A percentile compares a stretch with the other conserved stretches of the same genome.
These are phyloP conservation scores for Helogale parvula DNA, from an alignment of 2,113 vertebrate species.

Conservation along the genomic window DNA sequence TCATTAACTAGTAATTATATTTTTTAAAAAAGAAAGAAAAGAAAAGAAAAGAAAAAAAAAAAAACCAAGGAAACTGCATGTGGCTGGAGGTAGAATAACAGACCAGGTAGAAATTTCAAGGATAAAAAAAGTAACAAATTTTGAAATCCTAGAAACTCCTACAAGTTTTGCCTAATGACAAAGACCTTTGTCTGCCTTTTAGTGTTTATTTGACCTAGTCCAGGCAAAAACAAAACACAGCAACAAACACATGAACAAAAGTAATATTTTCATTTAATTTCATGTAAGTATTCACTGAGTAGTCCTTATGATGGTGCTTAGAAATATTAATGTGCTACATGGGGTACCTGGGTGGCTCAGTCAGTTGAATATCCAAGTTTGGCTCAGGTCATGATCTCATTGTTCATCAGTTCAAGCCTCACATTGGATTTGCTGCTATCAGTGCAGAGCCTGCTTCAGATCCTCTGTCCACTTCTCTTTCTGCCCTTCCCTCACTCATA, in stretches of 20 bases:
- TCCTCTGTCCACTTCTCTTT: no score
- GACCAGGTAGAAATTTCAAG: neutral
- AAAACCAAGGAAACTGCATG: neutral
- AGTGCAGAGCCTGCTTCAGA: no score
- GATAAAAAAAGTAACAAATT: neutral
- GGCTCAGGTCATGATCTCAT: no score
- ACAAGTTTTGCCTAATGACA: neutral
- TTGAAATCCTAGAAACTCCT: neutral
- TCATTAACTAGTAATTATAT: neutral
- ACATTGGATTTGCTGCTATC: no score
- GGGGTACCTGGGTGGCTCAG: no score
- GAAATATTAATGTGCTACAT: neutral
- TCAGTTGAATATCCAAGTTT: no score
- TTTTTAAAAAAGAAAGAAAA: neutral
- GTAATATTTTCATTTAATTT: slow-evolving; percentile 7
- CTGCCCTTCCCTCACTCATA: no score
- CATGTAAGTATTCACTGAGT: neutral
- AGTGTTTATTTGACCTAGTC: neutral
- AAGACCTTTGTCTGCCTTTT: neutral
- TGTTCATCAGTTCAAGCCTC: no score
- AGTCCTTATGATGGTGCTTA: neutral
- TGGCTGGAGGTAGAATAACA: neutral
- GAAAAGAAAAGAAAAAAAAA: no score
- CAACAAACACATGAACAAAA: neutral
- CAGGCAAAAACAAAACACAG: neutral